Conservation (phyloP, 2,888 invertebrate genomes). For the Hyposoter didymator region DNA sequence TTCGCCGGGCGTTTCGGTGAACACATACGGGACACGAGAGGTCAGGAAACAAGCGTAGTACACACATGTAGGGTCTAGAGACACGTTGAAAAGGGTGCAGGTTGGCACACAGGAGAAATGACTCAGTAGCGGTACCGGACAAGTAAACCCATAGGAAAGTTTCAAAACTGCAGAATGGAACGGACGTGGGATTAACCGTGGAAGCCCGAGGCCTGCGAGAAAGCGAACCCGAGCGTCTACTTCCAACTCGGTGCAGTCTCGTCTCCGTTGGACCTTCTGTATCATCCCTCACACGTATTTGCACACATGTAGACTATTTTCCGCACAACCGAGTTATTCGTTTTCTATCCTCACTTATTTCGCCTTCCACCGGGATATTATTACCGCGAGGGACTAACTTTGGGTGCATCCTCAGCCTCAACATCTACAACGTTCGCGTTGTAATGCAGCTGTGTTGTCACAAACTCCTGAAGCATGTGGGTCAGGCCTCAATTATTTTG, state of each 20-base stretch:
- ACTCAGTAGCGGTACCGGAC: conserved; percentile 30
- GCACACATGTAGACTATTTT: conserved; percentile 1
- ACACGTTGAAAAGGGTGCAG: conserved; percentile 35
- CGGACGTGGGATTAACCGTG: conserved; percentile 81
- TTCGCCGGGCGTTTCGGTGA: conserved; percentile 49
- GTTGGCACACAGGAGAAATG: conserved; percentile 35
- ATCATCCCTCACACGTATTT: conserved; percentile 11
- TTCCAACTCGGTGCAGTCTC: conserved; percentile 38
- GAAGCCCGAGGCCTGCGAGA: conserved; percentile 57
- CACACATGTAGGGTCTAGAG: conserved; percentile 12
- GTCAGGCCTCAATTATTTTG: conserved; percentile 20
- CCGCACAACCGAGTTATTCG: conserved; percentile 44
- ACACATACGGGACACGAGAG: conserved; percentile 22
- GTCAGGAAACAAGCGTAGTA: conserved; percentile 11
- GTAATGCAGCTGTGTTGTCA: background rate
- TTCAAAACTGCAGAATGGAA: conserved; percentile 82
- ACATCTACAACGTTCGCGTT: conserved; percentile 39
- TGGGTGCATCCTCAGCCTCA: conserved; percentile 41
- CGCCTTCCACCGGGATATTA: conserved; percentile 52
- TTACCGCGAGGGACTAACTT: conserved; percentile 56
- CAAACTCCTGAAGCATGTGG: conserved; percentile 7
- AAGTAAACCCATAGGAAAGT: conserved; percentile 75
- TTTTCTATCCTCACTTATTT: conserved; percentile 61
- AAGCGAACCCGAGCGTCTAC: conserved; percentile 37
- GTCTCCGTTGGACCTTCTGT: conserved; percentile 31